Evolutionary conservation across 1,140 invertebrate genomes (phyloP).

Genomic region (Drosophila fuyamai): DNA sequence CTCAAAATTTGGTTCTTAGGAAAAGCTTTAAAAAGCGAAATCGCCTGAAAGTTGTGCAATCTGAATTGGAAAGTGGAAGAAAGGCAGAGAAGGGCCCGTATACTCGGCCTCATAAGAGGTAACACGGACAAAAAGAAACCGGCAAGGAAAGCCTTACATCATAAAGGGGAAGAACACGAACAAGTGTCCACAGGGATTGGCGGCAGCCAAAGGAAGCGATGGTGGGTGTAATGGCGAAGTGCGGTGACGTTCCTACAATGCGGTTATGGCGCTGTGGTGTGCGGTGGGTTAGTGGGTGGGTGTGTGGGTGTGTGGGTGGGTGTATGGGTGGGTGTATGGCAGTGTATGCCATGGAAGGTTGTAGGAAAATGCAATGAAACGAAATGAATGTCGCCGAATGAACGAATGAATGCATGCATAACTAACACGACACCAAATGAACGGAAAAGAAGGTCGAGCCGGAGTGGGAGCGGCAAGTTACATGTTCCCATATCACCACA

Average conservation of each 20-base stretch:
- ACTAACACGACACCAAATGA: slow-evolving; percentile 59
- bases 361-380: slow-evolving; percentile 75
- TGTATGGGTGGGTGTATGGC: slow-evolving; percentile 9
- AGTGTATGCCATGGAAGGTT: slow-evolving; percentile 48
- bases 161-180: slow-evolving; percentile 24
- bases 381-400: slow-evolving; percentile 79
- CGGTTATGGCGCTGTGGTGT: slow-evolving; percentile 43
- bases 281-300: background rate
- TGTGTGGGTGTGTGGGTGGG: background rate
- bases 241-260: slow-evolving; percentile 38
- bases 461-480: slow-evolving; percentile 3
- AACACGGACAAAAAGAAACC: slow-evolving; percentile 19
- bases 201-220: slow-evolving; percentile 6
- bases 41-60: too few species aligned
- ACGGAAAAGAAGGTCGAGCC: slow-evolving; percentile 4
- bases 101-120: background rate
- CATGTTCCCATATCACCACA: slow-evolving; percentile 3
- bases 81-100: background rate
- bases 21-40: too few species aligned
- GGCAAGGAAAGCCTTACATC: slow-evolving; percentile 36
- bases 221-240: slow-evolving; percentile 1
- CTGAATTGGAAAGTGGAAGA: too few species aligned
- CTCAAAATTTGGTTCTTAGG: too few species aligned
- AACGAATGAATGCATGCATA: slow-evolving; percentile 72
- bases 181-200: slow-evolving; percentile 36